Evolutionary conservation across 2,888 invertebrate species (phyloP), one percentile per base, ranked within the genome.

Genomic region (Drosophila paranaensis): DNA sequence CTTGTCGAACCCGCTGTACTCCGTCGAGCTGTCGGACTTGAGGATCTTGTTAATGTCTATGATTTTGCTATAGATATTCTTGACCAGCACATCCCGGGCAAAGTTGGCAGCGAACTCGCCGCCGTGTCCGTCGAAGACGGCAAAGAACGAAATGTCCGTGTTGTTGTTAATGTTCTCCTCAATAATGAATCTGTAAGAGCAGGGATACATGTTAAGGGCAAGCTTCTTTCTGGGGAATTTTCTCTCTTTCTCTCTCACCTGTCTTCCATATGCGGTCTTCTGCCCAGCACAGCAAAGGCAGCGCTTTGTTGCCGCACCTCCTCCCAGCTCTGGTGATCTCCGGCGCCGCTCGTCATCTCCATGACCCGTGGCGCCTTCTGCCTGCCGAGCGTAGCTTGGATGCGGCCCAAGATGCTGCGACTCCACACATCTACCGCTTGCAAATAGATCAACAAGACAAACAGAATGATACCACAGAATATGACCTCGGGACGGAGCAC

Each of bases 101-200:
- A 97, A 98, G 91, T 98, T 97, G 25, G 98, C 98, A 58, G 98
- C 98, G 94, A 97, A 97, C 93, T 98, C 97, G 45, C 98, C 98
- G 57, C 98, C 98, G 92, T 98, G 98, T 0, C 98, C 98, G 93
- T 98, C 98, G 92, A 98, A 98, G 79, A 98, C 96, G 50, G 98
- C 98, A 93, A 97, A 98, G 67, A 98, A 93, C 25, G 97, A 96
- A 60, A 98, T 96, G 27, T 96, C 97, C 25, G 97, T 97, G 55
- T 88, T 91, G 81, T 96, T 95, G 91, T 96, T 96, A 60, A 97
- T 95, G 90, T 97, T 96, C 92, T 96, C 96, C 79, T 97, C 96
- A 60, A 98, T 95, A 63, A 97, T 97, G 92, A 97, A 98, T 83
- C 93, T 93, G 42, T 1, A 42, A 56, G 5, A 2, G 30, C 30